Percentiles rank a stretch among this genome's conserved stretches.
These are phyloP conservation scores for Cephus pygmeus DNA, from an alignment of 2,888 invertebrate genomes.

Conservation along the genomic window DNA sequence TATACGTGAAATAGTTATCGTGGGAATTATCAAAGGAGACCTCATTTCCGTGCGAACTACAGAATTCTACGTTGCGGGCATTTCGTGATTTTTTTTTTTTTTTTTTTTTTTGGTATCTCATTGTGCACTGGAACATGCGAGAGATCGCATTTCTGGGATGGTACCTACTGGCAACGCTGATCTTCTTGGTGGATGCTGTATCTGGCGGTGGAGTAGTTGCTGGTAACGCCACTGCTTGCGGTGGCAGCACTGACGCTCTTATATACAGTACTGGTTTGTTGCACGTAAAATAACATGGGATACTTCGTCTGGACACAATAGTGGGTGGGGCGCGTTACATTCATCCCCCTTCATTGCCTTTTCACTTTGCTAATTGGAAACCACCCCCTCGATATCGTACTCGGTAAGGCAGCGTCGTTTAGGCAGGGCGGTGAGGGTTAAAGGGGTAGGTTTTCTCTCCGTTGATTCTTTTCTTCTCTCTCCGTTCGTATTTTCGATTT, in stretches of 20 bases:
- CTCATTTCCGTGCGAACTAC: neutral
- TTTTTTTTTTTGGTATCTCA: neutral
- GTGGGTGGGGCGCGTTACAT: conserved; percentile 32
- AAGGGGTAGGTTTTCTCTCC: neutral
- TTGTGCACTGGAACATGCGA: neutral
- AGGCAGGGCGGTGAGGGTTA: neutral
- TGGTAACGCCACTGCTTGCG: neutral
- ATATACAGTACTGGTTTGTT: neutral
- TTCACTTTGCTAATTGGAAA: conserved; percentile 55
- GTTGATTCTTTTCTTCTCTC: neutral
- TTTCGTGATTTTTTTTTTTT: neutral
- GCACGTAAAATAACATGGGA: conserved; percentile 14
- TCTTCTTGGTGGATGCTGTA: neutral
- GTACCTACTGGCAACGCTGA: neutral
- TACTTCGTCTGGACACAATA: conserved; percentile 32
- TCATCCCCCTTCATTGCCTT: conserved; percentile 33
- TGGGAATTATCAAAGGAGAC: conserved; percentile 35
- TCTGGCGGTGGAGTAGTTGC: neutral
- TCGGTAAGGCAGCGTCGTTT: neutral
- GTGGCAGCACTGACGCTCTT: neutral
- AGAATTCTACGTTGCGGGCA: neutral
- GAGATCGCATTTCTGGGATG: neutral
- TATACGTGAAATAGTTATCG: neutral
- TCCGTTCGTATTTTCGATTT: neutral
- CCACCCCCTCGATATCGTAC: conserved; percentile 9